These are phyloP conservation scores for Amblyopsis rosae DNA, from an alignment of 2,113 vertebrate genomes.

Conservation along the genomic window DNA sequence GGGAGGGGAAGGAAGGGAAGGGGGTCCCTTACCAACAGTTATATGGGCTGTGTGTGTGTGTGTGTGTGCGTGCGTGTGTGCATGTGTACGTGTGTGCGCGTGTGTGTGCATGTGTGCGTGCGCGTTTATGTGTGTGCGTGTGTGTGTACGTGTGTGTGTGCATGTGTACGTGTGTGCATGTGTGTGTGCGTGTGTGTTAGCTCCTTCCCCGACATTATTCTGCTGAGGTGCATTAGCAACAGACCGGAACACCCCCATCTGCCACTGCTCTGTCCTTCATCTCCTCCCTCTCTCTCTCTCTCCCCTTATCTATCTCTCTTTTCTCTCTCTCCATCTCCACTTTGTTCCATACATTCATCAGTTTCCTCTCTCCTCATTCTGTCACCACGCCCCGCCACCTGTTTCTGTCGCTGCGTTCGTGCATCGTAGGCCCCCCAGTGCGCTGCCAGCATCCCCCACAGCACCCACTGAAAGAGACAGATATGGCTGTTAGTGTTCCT, in stretches of 20 bases:
- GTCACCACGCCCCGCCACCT: constrained; percentile 26
- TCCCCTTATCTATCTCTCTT: constrained; percentile 13
- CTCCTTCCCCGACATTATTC: constrained; percentile 64
- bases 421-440: constrained; percentile 23
- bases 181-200: constrained; percentile 18
- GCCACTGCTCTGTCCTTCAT: constrained; percentile 51
- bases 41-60: constrained; percentile 23
- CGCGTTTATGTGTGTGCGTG: constrained; percentile 9
- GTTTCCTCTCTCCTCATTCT: neutral
- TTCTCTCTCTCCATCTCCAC: neutral
- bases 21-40: constrained; percentile 42
- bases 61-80: constrained; percentile 16
- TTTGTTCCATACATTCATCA: constrained; percentile 18
- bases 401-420: constrained; percentile 28
- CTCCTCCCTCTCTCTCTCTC: constrained; percentile 30
- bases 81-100: constrained; percentile 15
- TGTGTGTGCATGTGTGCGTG: constrained; percentile 7
- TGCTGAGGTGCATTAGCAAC: constrained; percentile 65
- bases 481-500: neutral
- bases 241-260: constrained; percentile 71
- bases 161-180: no score
- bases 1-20: constrained; percentile 39
- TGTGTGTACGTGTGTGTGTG: constrained; percentile 9
- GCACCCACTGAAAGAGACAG: constrained; percentile 4
- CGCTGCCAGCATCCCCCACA: constrained; percentile 16